Base-by-base conservation (phyloP, 2,113 vertebrate genomes). In the Heterochromis multidens region DNA sequence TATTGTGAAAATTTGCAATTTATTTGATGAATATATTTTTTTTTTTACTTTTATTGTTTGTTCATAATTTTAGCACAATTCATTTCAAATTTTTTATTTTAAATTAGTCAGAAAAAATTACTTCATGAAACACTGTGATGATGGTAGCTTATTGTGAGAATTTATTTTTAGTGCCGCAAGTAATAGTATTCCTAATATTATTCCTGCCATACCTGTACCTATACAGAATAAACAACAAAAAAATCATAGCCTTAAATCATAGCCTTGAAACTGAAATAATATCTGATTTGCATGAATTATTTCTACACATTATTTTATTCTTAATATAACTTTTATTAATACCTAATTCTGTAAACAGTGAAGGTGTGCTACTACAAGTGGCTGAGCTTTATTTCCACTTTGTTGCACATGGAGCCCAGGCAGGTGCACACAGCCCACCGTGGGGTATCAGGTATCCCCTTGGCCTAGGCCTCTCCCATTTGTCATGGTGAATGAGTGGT, bases 401-500 rank as follows among this genome's bases (percentile, higher is more conserved):
- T 89, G 74, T 87, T 93, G 89, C 82, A 88, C 91, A 89, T 40
- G 80, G 58, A 89, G 86, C 70, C 27, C 11, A 27, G 88, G 93
- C 95, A 95, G 94, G 95, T 95, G 95, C 94, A 92, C 52, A 82
- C 65, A 89, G 89, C 87, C 89, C 91, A 90, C 91, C 49, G 81
- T 91, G 88, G 87, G 94, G 91, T 95, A 93, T 95, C 95, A 95
- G 95, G 93, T 95, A 95, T 94, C 94, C 88, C 91, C 89, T 89
- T 87, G 86, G 89, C 92, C 91, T n/a, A 91, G 93, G 94, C 93
- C 92, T 89, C 93, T 91, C 94, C 89, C 93, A 96, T 95, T 95
- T 95, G 95, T 96, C 95, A 96, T 93, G 93, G 92, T 95, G 93
- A 95, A 96, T 93, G 94, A 95, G 94, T 92, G 93, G 93, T 93